Base-by-base conservation (phyloP, 2,888 invertebrate species). In the Nephrotoma guestfalica region DNA sequence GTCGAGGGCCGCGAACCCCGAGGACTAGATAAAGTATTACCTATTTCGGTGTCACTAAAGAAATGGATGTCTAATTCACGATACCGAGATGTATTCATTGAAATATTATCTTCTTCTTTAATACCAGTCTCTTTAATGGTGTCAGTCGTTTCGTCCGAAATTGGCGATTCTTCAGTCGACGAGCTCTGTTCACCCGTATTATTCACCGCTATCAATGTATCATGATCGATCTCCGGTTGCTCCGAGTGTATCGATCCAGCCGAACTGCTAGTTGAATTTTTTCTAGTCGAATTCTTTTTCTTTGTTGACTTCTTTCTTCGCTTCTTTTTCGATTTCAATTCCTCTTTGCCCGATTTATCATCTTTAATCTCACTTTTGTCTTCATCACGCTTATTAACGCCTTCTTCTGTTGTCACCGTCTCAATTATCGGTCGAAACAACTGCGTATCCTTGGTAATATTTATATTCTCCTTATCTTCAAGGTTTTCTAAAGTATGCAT, bases 41-140 rank as follows among this genome's bases (percentile, higher is more conserved):
- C 95, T 86, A 97, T 92, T 92, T 98, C 98, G 0, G 97, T 96
- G 90, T 98, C 98, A 90, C 98, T 98, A 92, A 97, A 98, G 92
- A 98, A 98, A 90, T 97, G 96, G 88, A 96, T 94, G 90, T 96
- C 96, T 9, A 94, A 93, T 89, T 94, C 94, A 47, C 92, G 92
- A 57, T 90, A 90, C 15, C 91, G 90, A 86, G 91, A 89, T 40
- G 91, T 89, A 83, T 92, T 89, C 2, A 90, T 88, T 57, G 89
- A 30, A 86, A 84, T 57, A 43, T 85, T 9, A 47, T 13, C 40
- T 83, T 71, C 9, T 18, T 41, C 42, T 71, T 86, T 84, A 30
- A 51, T 84, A 40, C 89, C 88, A 4, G 89, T 89, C 86, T 89
- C 89, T 5, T 90, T 89, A 88, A 88, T 88, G 87, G 87, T 88